Base-by-base conservation (phyloP, 2,888 invertebrate genomes). In the Lobophora halterata region DNA sequence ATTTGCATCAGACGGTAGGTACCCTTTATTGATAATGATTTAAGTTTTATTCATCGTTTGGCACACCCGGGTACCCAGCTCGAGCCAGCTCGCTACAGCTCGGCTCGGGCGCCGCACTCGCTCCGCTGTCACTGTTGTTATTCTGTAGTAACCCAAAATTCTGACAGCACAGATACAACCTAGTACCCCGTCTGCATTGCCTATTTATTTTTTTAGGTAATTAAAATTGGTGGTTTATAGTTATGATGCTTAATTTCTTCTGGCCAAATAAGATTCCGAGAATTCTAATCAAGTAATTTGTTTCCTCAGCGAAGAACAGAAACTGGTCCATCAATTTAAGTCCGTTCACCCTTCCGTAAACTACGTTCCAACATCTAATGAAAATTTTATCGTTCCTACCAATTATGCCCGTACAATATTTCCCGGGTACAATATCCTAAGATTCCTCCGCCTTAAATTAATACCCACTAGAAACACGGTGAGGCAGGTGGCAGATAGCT, bases 321-420 rank as follows among this genome's bases (percentile, higher is more conserved):
- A 18, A 24, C 10, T 26, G 5, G 5, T n/a, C n/a, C n/a, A n/a
- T n/a, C n/a, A 13, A 16, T 16, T 12, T 16, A 9, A 12, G 27
- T 26, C 26, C 21, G 21, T 36, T 35, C 24, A 33, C 43, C 43
- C 42, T 29, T 30, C 17, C 11, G n/a, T 18, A 13, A 30, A 40
- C 30, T 35, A 29, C 37, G 37, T 43, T 34, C 29, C 33, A 47
- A 40, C 43, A 41, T 37, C 38, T 53, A 53, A 53, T 53, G 50
- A 53, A 53, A 50, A 53, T 53, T 50, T 53, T 50, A 53, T 53
- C 50, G 48, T 48, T 49, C 42, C 46, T 37, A 53, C 53, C 53
- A 53, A 53, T 53, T 53, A 53, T 48, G 50, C 35, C 42, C 45
- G 41, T 31, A 42, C 46, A 37, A 53, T 53, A 53, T 53, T 50